Percentiles rank a stretch among this genome's conserved stretches.
Evolutionary conservation across 1,140 invertebrate genomes (phyloP).

Genomic region (Penaeus vannamei): DNA sequence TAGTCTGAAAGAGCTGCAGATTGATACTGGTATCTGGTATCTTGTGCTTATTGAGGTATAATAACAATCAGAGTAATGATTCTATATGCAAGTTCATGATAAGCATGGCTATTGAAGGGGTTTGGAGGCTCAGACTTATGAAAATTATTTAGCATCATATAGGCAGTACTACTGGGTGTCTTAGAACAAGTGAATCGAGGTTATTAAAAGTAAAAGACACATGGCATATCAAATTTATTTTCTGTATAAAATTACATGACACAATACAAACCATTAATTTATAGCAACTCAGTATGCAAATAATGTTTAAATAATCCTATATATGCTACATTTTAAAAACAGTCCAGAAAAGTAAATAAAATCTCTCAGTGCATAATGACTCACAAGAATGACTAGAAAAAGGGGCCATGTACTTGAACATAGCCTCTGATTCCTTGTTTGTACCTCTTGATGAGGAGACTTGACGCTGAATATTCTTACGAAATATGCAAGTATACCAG

Average conservation of each 20-base stretch:
- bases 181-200: too few relatives aligned
- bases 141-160: too few relatives aligned
- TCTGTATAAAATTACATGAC: constrained; percentile 59
- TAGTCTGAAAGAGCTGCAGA: too few relatives aligned
- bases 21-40: too few relatives aligned
- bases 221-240: constrained; percentile 43
- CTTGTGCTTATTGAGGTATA: too few relatives aligned
- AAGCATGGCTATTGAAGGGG: too few relatives aligned
- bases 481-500: background rate
- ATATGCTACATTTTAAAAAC: constrained; percentile 27
- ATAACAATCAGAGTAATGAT: too few relatives aligned
- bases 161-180: too few relatives aligned
- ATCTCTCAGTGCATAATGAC: constrained; percentile 60
- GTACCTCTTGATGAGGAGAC: constrained; percentile 34
- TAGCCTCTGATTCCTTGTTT: constrained; percentile 63
- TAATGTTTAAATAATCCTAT: constrained; percentile 43
- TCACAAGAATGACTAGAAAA: constrained; percentile 64
- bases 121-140: too few relatives aligned
- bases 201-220: too few relatives aligned
- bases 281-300: constrained; percentile 55
- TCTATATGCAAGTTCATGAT: too few relatives aligned
- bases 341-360: constrained; percentile 63
- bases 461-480: constrained; percentile 8
- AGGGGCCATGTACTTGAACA: constrained; percentile 48
- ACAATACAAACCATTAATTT: constrained; percentile 63